Evolutionary conservation across 2,797 vertebrate genomes (phyloP), one percentile per base, ranked within the genome.

Genomic region (Chelon labrosus): DNA sequence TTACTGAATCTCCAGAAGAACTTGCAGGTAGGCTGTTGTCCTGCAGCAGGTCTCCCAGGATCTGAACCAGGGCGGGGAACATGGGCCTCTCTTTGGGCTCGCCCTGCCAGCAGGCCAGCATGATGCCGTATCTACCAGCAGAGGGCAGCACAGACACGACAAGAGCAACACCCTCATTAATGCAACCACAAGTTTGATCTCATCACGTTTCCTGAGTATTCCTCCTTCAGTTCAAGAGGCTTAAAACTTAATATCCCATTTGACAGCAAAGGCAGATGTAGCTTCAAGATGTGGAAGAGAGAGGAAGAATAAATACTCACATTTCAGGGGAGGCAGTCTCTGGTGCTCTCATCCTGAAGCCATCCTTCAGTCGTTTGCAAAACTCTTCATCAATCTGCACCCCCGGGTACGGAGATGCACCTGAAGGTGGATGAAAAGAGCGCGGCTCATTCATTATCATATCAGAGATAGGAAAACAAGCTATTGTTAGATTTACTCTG

Each of bases 371-470:
- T 16, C 95, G 92, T 84, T 97, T 97, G 90, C 98, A 99, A 87
- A 99, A 99, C 7, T 99, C 98, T 83, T 99, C 98, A 0, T 99
- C 98, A 82, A 99, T 99, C 91, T 99, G 98, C 38, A 99, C 95
- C 20, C 98, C 98, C 0, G 98, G 98, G 85, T 99, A 99, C 0
- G 98, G 98, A 65, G 98, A 99, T 0, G 98, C 98, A 56, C 98
- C 98, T 99, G 90, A 14, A 8, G 14, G 61, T 4, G n/a, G 8
- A 64, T 12, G 42, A 20, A 13, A 31, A n/a, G 13, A 14, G 14
- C 39, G 55, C 0, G 16, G 46, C 13, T 19, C 10, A 42, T 55
- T 16, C 25, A 52, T 56, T 5, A 41, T 44, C 10, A 35, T 12
- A 37, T 62, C 44, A 51, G 22, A 25, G 17, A 46, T 0, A 39